phyloP scores from a whole-genome alignment of 2,113 vertebrate genomes.

The Tachycineta bicolor region DNA sequence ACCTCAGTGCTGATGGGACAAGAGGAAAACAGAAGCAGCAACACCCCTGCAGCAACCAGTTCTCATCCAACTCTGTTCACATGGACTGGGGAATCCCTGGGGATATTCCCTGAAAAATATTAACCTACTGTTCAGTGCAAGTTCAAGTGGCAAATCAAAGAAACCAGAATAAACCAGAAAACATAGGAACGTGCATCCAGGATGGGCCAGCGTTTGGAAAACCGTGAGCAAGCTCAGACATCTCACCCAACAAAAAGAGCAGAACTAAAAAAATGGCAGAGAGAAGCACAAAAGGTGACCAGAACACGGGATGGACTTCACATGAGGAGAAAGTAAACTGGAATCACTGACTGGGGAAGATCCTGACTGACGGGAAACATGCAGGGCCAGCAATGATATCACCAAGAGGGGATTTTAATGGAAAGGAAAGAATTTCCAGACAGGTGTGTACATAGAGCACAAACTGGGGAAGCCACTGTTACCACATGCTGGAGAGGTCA shows the following conservation, averaged over 20 bases:
- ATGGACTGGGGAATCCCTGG: background rate
- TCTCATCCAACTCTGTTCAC: background rate
- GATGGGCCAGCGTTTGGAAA: background rate
- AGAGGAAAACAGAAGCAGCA: background rate
- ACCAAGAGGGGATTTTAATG: background rate
- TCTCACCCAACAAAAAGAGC: background rate
- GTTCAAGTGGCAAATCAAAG: background rate
- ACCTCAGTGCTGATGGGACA: background rate
- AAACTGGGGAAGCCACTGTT: background rate
- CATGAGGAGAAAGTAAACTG: background rate
- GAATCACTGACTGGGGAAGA: background rate
- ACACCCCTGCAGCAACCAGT: background rate
- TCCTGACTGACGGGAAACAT: background rate
- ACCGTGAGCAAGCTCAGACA: background rate
- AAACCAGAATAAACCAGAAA: background rate
- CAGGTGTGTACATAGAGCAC: background rate
- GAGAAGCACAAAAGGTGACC: background rate
- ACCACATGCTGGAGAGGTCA: background rate
- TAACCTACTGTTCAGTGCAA: background rate
- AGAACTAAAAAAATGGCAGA: background rate
- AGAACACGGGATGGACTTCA: background rate
- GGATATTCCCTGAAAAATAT: background rate
- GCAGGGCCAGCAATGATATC: background rate
- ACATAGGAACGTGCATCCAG: background rate
- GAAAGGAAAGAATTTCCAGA: background rate